Evolutionary conservation across 1,140 invertebrate genomes (phyloP).

Genomic region (Caenorhabditis inopinata): DNA sequence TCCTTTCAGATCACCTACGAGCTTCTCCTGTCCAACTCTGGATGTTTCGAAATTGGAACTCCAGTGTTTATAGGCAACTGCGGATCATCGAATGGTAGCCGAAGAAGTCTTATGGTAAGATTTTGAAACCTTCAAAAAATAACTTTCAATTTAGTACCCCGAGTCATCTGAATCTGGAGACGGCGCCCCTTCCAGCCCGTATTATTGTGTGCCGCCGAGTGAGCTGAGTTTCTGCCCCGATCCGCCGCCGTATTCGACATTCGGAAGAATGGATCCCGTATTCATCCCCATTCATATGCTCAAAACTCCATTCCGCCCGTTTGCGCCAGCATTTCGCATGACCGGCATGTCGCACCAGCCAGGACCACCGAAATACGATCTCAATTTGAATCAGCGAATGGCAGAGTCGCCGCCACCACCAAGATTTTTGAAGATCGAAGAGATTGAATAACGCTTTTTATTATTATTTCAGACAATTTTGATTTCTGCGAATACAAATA

Average conservation of each 20-base stretch:
- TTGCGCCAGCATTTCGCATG: slow-evolving; percentile 13
- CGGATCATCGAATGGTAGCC: neutral
- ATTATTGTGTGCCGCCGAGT: slow-evolving; percentile 29
- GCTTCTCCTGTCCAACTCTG: slow-evolving; percentile 3
- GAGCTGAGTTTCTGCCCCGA: slow-evolving; percentile 6
- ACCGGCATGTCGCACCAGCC: neutral
- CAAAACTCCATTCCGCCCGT: slow-evolving; percentile 26
- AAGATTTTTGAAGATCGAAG: slow-evolving; percentile 37
- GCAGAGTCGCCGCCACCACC: slow-evolving; percentile 4
- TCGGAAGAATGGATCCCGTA: neutral
- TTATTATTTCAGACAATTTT: neutral
- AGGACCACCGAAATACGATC: slow-evolving; percentile 28
- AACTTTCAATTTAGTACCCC: neutral
- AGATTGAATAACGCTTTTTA: neutral
- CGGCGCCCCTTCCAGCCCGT: neutral
- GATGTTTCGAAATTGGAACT: slow-evolving; percentile 34
- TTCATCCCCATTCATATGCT: slow-evolving; percentile 38
- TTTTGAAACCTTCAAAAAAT: neutral
- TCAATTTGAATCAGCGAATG: neutral
- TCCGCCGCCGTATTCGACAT: slow-evolving; percentile 31
- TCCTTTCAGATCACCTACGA: slow-evolving; percentile 21
- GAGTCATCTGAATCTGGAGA: slow-evolving; percentile 17
- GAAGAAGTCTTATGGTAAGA: neutral
- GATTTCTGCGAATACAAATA: too few species aligned
- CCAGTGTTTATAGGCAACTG: slow-evolving; percentile 30